Evolutionary conservation across 2,797 vertebrate species (phyloP), one percentile per base, ranked within the genome.

Genomic region (Capromys pilorides): DNA sequence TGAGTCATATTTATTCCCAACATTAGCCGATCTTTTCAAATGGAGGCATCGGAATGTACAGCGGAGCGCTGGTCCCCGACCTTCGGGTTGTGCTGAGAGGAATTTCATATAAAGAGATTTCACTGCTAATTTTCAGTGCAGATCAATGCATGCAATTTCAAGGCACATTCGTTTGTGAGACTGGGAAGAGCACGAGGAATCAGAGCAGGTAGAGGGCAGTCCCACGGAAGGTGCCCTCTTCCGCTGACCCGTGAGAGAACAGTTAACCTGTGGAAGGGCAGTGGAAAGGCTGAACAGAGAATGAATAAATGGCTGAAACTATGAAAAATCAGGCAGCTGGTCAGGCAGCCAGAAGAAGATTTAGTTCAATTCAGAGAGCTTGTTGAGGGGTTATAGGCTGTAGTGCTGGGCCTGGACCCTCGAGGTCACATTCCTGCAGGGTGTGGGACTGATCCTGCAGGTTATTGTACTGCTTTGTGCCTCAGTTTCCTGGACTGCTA

Each of bases 1-100:
- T 94, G 78, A 91, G 36, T 93, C 85, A 66, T 95, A 94, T 93
- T 96, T 97, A 93, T 96, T 95, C 64, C 96, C 62, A 77, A 57
- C n/a, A 84, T 95, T 93, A 96, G 78, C 77, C 78, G 54, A 90
- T 88, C 33, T 90, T 95, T 95, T 95, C 85, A 83, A 94, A 94
- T 90, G 36, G 54, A 95, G 66, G 59, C 86, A 94, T 93, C 88
- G 86, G 79, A 81, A 97, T 96, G 90, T 93, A 94, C 59, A 86
- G 19, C 67, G 14, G 80, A 69, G 36, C 59, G 84, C 91, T 88
- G 45, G 86, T 94, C 86, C 84, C 14, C 91, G 86, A 93, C 81
- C 95, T 39, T 8, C 36, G 41, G 59, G 89, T 88, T 85, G 62
- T 36, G 28, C 62, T 77, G 59, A 88, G 88, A 91, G 79, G 71